A percentile compares a stretch with the other conserved stretches of the same genome.
phyloP scores from a whole-genome alignment of 2,888 invertebrate genomes.

The Phragmatobia fuliginosa region DNA sequence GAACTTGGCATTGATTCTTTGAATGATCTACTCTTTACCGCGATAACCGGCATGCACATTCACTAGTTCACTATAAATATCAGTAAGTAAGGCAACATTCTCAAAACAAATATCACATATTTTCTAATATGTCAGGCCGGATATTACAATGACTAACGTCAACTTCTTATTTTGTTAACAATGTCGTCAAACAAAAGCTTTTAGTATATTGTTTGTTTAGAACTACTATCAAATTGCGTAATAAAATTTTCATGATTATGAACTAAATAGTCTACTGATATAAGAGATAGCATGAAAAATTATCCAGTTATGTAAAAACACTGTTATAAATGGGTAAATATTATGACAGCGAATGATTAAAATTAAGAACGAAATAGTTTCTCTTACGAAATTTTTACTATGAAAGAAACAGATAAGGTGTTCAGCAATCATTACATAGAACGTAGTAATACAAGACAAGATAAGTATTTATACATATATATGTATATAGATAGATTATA shows the following conservation, averaged over 20 bases:
- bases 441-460: not conserved
- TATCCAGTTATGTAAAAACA: not conserved
- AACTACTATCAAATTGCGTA: not conserved
- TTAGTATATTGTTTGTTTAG: not conserved
- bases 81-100: not conserved
- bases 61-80: not conserved
- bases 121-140: not conserved
- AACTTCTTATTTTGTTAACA: not conserved
- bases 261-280: not conserved
- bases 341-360: constrained; percentile 45
- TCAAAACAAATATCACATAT: not conserved
- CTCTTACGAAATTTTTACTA: constrained; percentile 16
- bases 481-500: not conserved
- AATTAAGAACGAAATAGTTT: constrained; percentile 27
- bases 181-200: constrained; percentile 6
- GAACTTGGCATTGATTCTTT: no score
- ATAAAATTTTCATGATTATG: constrained; percentile 12
- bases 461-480: constrained; percentile 7
- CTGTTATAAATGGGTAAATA: constrained; percentile 23
- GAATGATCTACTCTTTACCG: no score
- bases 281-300: constrained; percentile 14
- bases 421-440: not conserved
- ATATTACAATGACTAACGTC: not conserved
- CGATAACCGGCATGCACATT: no score
- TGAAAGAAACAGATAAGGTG: constrained; percentile 14